Percentiles rank a stretch among this genome's conserved stretches.
Conservation (phyloP, 2,888 invertebrate genomes). For the Rambutsinella grinnellia region DNA sequence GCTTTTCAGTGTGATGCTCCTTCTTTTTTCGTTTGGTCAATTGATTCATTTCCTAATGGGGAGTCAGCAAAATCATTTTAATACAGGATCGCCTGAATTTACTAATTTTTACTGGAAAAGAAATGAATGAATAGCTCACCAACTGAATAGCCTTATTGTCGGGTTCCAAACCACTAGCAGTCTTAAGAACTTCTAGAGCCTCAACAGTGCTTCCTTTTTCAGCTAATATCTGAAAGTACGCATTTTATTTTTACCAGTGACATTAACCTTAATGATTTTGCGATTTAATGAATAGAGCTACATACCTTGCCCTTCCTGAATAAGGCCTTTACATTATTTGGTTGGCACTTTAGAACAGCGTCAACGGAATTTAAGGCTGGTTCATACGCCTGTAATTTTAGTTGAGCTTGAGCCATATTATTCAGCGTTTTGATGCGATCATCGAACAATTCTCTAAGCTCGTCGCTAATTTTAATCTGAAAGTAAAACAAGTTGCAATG, state of each 20-base stretch:
- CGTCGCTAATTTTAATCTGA: slow-evolving; percentile 20
- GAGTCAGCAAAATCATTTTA: neutral
- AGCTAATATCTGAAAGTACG: slow-evolving; percentile 74
- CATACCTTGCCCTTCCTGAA: slow-evolving; percentile 84
- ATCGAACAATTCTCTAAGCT: slow-evolving; percentile 78
- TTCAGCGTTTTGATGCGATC: slow-evolving; percentile 88
- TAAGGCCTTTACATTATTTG: slow-evolving; percentile 90
- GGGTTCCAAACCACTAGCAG: slow-evolving; percentile 77
- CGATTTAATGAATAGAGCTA: neutral
- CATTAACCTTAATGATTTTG: slow-evolving; percentile 6
- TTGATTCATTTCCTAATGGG: slow-evolving; percentile 72
- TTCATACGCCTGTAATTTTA: slow-evolving; percentile 88
- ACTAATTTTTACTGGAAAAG: too few relatives aligned
- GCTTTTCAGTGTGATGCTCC: slow-evolving; percentile 75
- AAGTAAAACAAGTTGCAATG: neutral
- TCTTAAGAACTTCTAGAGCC: slow-evolving; percentile 77
- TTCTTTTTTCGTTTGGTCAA: slow-evolving; percentile 74
- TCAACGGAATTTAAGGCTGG: slow-evolving; percentile 87
- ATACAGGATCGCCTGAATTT: too few relatives aligned
- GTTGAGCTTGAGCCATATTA: slow-evolving; percentile 92
- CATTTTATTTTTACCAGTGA: too few relatives aligned
- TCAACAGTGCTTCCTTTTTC: slow-evolving; percentile 79
- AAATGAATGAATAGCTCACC: too few relatives aligned
- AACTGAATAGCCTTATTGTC: slow-evolving; percentile 74
- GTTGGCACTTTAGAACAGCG: slow-evolving; percentile 85